Percentiles rank a stretch among this genome's conserved stretches.
Conservation (phyloP, 1,140 invertebrate species). For the Lepidurus apus region DNA sequence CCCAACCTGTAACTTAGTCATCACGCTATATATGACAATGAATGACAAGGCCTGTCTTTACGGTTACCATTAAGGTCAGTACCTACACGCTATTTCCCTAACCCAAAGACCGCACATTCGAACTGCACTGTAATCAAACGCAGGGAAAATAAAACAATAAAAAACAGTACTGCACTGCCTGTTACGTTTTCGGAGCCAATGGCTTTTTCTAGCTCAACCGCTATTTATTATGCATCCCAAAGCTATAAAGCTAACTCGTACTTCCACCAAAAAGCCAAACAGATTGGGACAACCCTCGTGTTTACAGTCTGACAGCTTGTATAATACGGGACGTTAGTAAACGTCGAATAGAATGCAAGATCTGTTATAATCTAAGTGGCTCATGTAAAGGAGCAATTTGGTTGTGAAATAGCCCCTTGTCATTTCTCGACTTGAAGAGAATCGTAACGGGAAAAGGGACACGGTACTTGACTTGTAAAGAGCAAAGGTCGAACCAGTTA, state of each 20-base stretch:
- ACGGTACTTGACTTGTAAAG: background rate
- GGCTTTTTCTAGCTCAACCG: too few relatives aligned
- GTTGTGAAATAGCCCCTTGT: background rate
- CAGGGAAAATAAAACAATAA: too few relatives aligned
- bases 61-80: background rate
- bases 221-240: too few relatives aligned
- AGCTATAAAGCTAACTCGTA: too few relatives aligned
- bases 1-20: background rate
- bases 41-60: background rate
- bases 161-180: too few relatives aligned
- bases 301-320: too few relatives aligned
- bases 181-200: too few relatives aligned
- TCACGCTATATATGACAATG: background rate
- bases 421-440: background rate
- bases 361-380: background rate
- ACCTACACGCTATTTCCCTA: background rate
- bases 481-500: background rate
- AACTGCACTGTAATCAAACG: background rate
- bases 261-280: too few relatives aligned
- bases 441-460: background rate
- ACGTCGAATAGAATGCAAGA: too few relatives aligned
- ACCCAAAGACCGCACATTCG: background rate
- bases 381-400: background rate
- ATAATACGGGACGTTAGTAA: too few relatives aligned
- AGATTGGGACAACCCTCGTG: too few relatives aligned